These are phyloP conservation scores for Drosophila dives DNA, from an alignment of 2,888 invertebrate species.

Conservation along the genomic window DNA sequence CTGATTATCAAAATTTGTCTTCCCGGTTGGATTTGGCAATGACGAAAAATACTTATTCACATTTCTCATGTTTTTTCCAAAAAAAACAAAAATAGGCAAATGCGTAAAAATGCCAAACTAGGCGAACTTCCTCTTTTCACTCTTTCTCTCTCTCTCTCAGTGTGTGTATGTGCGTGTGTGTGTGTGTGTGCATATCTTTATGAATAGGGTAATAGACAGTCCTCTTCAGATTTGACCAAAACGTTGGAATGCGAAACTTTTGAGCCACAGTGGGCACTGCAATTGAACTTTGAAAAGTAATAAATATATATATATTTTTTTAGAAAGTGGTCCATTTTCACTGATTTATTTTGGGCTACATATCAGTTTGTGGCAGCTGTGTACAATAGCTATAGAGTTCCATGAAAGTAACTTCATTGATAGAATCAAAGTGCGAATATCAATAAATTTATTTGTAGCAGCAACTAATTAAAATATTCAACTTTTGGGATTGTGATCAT, in stretches of 20 bases:
- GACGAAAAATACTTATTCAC: conserved; percentile 49
- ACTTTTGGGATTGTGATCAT: not conserved
- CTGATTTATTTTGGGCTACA: not conserved
- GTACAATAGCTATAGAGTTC: not conserved
- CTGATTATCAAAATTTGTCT: conserved; percentile 14
- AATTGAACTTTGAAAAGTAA: conserved; percentile 36
- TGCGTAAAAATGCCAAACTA: conserved; percentile 55
- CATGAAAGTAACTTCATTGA: not conserved
- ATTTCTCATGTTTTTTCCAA: conserved; percentile 28
- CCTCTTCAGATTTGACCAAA: conserved; percentile 30
- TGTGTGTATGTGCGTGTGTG: not conserved
- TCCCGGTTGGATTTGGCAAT: conserved; percentile 53
- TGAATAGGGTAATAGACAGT: conserved; percentile 37
- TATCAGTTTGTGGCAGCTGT: not conserved
- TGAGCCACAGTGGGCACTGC: conserved; percentile 23
- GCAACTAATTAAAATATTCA: not conserved
- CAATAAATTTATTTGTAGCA: not conserved
- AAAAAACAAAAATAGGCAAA: conserved; percentile 53
- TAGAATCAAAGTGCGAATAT: not conserved
- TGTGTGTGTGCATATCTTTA: conserved; percentile 1
- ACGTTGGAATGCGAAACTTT: conserved; percentile 38
- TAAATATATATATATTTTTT: conserved; percentile 5
- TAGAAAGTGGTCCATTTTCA: conserved; percentile 10
- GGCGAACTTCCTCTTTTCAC: conserved; percentile 52
- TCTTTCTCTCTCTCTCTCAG: conserved; percentile 14